Base-by-base conservation (phyloP, 2,797 vertebrate genomes). In the Pangasius sanitwongsei region DNA sequence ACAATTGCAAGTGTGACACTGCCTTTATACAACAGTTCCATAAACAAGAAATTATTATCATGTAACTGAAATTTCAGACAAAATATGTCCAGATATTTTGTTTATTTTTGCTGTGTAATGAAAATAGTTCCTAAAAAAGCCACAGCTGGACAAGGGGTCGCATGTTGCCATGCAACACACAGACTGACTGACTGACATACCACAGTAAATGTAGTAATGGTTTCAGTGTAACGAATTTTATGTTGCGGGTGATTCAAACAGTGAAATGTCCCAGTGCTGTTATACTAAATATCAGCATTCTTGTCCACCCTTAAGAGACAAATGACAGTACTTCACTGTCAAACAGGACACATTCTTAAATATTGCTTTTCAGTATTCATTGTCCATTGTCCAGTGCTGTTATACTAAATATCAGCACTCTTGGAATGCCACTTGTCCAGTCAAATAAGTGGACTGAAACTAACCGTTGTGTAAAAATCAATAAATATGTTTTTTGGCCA, bases 231-330 rank as follows among this genome's bases (percentile, higher is more conserved):
- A 55, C 3, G 18, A 18, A 63, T 28, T 48, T 37, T 82, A 82
- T 61, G 11, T 28, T 1, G 20, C 9, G 6, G 37, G 34, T 82
- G 11, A 59, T 41, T 25, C 31, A 41, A 59, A 61, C 4, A 13
- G 23, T 41, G 34, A 59, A 82, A 82, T 41, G 9, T 37, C 55
- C 20, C 53, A 59, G 31, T 81, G 3, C 6, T 82, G 4, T 44
- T 44, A 44, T 44, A 44, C 44, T 44, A 44, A 44, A 44, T 44
- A 41, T 41, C 37, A 41, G 37, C 37, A 41, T 3, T 41, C 37
- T 41, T 93, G 91, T 94, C 95, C 94, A 93, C 92, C 94, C 94
- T 93, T 87, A 83, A 86, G 89, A 93, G 93, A 96, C 92, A 93
- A 94, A 95, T 94, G 94, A 93, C 87, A 87, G 87, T 69, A 90